Conservation (phyloP, 2,113 vertebrate genomes). For the Origma solitaria region DNA sequence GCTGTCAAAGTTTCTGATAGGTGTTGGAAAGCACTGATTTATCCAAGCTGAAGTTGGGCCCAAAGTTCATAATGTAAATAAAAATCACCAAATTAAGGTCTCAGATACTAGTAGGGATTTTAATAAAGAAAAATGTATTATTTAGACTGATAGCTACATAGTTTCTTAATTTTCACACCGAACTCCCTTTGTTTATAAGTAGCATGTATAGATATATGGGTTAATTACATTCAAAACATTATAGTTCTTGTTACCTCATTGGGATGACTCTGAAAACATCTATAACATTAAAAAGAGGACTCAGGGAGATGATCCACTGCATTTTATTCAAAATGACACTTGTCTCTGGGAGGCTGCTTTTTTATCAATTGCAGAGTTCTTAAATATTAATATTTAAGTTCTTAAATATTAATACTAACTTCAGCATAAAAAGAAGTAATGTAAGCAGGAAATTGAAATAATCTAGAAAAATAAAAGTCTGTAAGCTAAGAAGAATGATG, state of each 20-base stretch:
- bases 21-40: not conserved
- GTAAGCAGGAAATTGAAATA: not conserved
- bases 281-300: not conserved
- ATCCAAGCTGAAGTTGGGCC: not conserved
- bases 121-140: not conserved
- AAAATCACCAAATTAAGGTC: not conserved
- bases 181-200: not conserved
- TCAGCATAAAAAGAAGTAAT: not conserved
- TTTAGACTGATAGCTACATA: not conserved
- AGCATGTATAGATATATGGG: not conserved
- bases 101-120: not conserved
- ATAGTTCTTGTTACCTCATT: not conserved
- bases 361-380: not conserved
- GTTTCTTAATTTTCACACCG: not conserved
- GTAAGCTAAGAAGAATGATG: not conserved
- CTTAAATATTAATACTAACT: not conserved
- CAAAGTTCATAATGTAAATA: rapidly evolving
- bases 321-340: not conserved
- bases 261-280: not conserved
- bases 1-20: not conserved
- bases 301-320: not conserved
- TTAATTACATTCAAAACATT: not conserved
- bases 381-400: not conserved
- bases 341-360: not conserved
- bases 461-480: not conserved